Base-by-base conservation (phyloP, 2,888 invertebrate species). In the Athalia circularis region DNA sequence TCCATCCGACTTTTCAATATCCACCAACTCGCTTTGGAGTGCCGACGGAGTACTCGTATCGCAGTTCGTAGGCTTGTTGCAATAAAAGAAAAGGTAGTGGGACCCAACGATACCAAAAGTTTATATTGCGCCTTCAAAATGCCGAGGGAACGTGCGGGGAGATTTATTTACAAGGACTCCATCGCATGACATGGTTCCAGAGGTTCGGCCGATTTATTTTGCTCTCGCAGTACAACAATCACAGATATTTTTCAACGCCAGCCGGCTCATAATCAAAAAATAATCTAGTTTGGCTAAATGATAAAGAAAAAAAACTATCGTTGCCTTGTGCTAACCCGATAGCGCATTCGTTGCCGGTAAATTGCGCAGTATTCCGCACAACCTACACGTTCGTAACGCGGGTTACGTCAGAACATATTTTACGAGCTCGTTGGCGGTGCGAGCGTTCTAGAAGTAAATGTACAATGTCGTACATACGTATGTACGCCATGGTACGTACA, bases 321-420 rank as follows among this genome's bases (percentile, higher is more conserved):
- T 29, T 29, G 29, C 29, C 29, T 29, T 29, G 29, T 0, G 29
- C 29, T 29, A 2, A 0, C 2, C 29, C 29, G 29, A 29, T 29
- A 29, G 29, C 29, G 29, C 52, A 52, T 52, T 52, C 52, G 2
- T 29, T 29, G 29, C 29, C 29, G 2, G 52, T 52, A 52, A 7
- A 52, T 7, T 11, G 11, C 52, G 11, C 52, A 11, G 7, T 9
- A 7, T 7, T 52, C 47, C 65, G 47, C 15, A 65, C n/a, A 65
- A 65, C 29, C 65, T 7, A 48, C 65, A 65, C 47, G 48, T 65
- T 48, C 47, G 65, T 47, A 11, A 5, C 7, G 6, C 8, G 48
- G 65, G 13, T 65, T 65, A 65, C 65, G 65, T 65, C 65, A 48
- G 65, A 65, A 65, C 47, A 65, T 65, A 48, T 65, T 65, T 65